Conservation (phyloP, 2,113 vertebrate genomes). For the Naja naja region DNA sequence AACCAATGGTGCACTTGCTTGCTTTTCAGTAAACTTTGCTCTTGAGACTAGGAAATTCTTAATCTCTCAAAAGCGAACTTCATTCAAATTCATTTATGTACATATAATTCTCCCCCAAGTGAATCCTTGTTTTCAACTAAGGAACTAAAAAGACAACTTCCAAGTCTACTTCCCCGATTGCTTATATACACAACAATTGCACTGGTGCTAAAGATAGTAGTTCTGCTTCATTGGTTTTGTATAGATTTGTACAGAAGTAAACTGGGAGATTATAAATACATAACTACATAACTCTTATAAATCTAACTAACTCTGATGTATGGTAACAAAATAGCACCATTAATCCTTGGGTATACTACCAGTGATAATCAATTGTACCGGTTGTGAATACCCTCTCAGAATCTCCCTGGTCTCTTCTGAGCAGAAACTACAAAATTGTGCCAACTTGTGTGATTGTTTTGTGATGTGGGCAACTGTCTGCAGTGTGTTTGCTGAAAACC, state of each 20-base stretch:
- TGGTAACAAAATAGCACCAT: not conserved
- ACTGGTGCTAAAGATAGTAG: conserved; percentile 3
- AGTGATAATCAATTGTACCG: not conserved
- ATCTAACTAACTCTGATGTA: not conserved
- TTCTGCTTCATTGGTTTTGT: conserved; percentile 13
- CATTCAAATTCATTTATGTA: not conserved
- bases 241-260: conserved; percentile 1
- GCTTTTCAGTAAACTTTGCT: not conserved
- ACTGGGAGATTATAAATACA: not conserved
- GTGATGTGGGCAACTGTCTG: conserved; percentile 22
- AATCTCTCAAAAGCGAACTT: not conserved
- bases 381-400: not conserved
- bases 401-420: conserved; percentile 36
- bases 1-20: not conserved
- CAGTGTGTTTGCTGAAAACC: not conserved
- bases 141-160: not conserved
- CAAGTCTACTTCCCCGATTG: not conserved
- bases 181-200: not conserved
- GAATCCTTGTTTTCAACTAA: not conserved
- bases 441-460: conserved; percentile 29
- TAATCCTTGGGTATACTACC: conserved; percentile 4
- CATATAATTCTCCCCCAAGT: not conserved
- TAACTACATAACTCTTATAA: not conserved
- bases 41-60: not conserved
- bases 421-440: conserved; percentile 10